Evolutionary conservation across 2,113 vertebrate species (phyloP).

Genomic region (Pseudolaguvia tuberculata): DNA sequence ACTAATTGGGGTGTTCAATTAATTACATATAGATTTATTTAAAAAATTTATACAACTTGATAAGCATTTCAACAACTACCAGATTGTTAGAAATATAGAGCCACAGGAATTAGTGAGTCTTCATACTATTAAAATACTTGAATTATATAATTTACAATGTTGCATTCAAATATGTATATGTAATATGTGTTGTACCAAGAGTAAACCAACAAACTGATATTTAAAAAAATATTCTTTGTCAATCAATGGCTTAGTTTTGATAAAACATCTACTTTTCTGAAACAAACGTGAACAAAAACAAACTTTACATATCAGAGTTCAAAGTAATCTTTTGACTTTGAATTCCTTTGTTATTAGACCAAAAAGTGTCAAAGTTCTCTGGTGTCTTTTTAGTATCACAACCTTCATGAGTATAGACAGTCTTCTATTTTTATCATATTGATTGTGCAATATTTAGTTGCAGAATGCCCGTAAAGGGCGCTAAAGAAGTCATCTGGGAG

Average conservation of each 20-base stretch:
- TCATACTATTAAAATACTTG: not conserved
- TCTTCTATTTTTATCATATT: constrained; percentile 60
- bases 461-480: constrained; percentile 25
- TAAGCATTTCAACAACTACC: too few relatives aligned
- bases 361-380: not conserved
- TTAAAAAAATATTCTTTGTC: not conserved
- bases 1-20: too few relatives aligned
- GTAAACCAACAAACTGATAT: not conserved
- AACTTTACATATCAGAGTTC: not conserved
- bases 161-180: not conserved
- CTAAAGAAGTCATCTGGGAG: constrained; percentile 8
- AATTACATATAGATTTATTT: too few relatives aligned
- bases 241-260: not conserved
- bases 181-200: not conserved
- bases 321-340: constrained; percentile 10
- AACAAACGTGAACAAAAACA: not conserved
- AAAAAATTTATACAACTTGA: too few relatives aligned
- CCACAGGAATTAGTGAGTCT: not conserved
- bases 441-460: constrained; percentile 60
- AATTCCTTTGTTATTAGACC: not conserved
- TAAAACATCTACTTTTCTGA: not conserved
- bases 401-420: constrained; percentile 35
- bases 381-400: not conserved
- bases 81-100: not conserved
- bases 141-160: not conserved